A percentile compares a stretch with the other conserved stretches of the same genome.
phyloP scores from a whole-genome alignment of 2,113 vertebrate genomes.

The Terrapene triunguis region DNA sequence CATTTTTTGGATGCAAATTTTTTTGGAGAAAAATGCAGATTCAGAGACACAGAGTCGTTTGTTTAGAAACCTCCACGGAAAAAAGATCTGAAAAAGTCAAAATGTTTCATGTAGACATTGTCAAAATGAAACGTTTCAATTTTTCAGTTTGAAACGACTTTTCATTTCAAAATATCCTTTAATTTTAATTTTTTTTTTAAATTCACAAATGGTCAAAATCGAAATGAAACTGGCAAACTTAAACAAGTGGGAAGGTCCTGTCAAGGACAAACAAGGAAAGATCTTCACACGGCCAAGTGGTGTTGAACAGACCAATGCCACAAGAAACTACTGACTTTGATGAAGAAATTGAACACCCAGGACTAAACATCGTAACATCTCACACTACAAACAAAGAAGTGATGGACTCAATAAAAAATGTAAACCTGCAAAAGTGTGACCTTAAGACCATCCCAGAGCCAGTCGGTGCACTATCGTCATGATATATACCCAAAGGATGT shows the following conservation, averaged over 20 bases:
- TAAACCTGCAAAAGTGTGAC: not conserved
- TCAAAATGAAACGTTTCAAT: not conserved
- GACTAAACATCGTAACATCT: not conserved
- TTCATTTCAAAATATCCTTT: not conserved
- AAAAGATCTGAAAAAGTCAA: not conserved
- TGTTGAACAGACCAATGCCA: not conserved
- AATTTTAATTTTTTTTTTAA: not conserved
- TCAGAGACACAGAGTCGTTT: not conserved
- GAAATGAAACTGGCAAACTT: not conserved
- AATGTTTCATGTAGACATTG: not conserved
- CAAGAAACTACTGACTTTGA: not conserved
- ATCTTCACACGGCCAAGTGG: not conserved
- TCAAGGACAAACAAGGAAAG: not conserved
- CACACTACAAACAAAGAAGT: not conserved
- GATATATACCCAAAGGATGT: not conserved
- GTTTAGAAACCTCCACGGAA: not conserved
- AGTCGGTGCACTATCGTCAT: not conserved
- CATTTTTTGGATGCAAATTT: not conserved
- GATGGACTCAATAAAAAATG: not conserved
- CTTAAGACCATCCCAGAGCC: not conserved
- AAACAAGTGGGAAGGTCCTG: not conserved
- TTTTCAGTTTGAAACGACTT: not conserved
- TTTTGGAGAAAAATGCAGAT: not conserved
- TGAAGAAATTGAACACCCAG: not conserved
- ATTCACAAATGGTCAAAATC: not conserved